Base-by-base conservation (phyloP, 2,888 invertebrate species). In the Drosophila kokeensis region DNA sequence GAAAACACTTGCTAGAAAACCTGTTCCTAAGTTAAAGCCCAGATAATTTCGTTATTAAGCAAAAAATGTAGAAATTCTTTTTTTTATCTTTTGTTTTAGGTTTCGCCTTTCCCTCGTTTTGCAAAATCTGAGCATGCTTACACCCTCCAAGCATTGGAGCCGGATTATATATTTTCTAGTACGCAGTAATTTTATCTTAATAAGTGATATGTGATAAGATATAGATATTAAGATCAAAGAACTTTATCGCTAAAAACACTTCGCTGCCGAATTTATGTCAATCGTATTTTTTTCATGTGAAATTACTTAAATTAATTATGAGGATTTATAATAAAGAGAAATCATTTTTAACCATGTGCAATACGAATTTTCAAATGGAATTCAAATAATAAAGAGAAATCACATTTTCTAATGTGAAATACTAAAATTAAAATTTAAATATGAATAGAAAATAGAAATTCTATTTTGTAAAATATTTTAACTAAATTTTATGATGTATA, bases 101-200 rank as follows among this genome's bases (percentile, higher is more conserved):
- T 30, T 73, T 53, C 63, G 67, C 73, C 82, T 79, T 78, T 79
- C 82, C 42, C 70, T 57, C 30, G 21, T 24, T 79, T 73, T 66
- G 82, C 6, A 15, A 58, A 55, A 30, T 53, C 73, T 55, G 50
- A n/a, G 24, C 48, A 32, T 38, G 15, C 42, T 6, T 38, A 54
- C 49, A 50, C 52, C 21, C 69, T 69, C 24, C 24, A 53, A 32
- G 21, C 11, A 42, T 21, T 21, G 42, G 21, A 21, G 6, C 21
- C 42, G 2, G 42, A 21, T 1, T 13, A 8, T 15, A 21, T 4
- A 21, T 11, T 49, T 42, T 21, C 11, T 2, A 40, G 10, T 42
- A 13, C 21, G 42, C 5, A 13, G 21, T 42, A 21, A 21, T 21
- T 24, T 24, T 15, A 8, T 18, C 10, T 54, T 54, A 24, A 36